Base-by-base conservation (phyloP, 2,113 vertebrate genomes). In the Ifrita kowaldi region DNA sequence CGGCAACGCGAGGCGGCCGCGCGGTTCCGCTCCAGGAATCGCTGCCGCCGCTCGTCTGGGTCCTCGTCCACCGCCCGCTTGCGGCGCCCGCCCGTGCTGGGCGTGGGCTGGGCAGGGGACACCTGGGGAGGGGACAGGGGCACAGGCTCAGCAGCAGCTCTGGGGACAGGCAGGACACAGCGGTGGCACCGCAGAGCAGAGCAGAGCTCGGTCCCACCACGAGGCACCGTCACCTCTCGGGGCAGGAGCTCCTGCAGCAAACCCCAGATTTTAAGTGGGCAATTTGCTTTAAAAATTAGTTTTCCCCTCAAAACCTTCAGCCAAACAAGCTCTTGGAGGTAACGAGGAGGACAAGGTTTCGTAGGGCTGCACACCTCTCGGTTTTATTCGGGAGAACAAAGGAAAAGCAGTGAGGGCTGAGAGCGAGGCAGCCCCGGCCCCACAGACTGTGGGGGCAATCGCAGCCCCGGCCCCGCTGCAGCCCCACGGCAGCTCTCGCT, bases 1-100 rank as follows among this genome's bases (percentile, higher is more conserved):
- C 99, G 98, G 97, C 99, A 99, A 63, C 99, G 99, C 4, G 99
- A 99, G 5, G 99, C 99, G 0, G 99, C 99, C 0, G 99, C 99
- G 10, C 99, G 98, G 96, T 99, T 99, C 87, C 99, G 98, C 97
- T 99, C 99, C 65, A 99, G 97, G 95, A 99, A 99, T 13, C 99
- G 99, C 97, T 99, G 99, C 75, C 99, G 97, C 16, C 99, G 98
- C 68, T 99, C 99, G 42, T 99, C 99, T 0, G 99, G 99, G 90
- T 99, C 99, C 85, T 99, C 99, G 32, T 99, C 99, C 16, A 97
- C 77, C 0, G 99, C 98, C 50, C 99, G 98, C 35, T 98, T 97
- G 78, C 99, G 97, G 13, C 99, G 97, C 35, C 99, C 99, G 15
- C 99, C 99, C 1, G 99, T 99, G 77, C 98, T 98, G 42, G 98